Conservation (phyloP, 2,888 invertebrate genomes). For the Caenorhabditis sulstoni region DNA sequence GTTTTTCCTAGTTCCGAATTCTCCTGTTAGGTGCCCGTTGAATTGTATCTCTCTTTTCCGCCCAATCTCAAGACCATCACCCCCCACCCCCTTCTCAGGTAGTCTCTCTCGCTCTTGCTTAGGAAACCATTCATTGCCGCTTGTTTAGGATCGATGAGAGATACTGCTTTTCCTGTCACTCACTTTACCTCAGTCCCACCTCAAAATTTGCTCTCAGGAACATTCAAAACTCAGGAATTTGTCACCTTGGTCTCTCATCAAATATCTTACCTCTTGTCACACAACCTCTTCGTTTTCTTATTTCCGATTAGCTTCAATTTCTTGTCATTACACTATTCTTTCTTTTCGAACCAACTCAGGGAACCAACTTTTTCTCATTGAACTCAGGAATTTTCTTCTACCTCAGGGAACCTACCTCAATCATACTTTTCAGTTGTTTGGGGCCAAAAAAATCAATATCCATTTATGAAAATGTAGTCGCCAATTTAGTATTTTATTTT, state of each 20-base stretch:
- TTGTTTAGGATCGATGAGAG: slow-evolving; percentile 49
- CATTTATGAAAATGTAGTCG: slow-evolving; percentile 24
- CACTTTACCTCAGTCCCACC: slow-evolving; percentile 48
- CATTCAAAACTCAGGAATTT: slow-evolving; percentile 62
- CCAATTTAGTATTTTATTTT: slow-evolving; percentile 46
- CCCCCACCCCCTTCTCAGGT: neutral
- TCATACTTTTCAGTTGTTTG: slow-evolving; percentile 36
- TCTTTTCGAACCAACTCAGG: slow-evolving; percentile 45
- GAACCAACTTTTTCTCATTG: slow-evolving; percentile 47
- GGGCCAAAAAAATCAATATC: slow-evolving; percentile 38
- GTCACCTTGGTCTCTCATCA: slow-evolving; percentile 63
- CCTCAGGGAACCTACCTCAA: slow-evolving; percentile 66
- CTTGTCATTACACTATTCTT: slow-evolving; percentile 54
- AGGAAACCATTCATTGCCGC: slow-evolving; percentile 24
- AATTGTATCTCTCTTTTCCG: slow-evolving; percentile 34
- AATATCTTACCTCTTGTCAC: slow-evolving; percentile 59
- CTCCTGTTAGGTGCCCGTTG: slow-evolving; percentile 39
- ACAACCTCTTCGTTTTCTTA: slow-evolving; percentile 10
- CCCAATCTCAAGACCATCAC: too few species aligned
- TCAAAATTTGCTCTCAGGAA: slow-evolving; percentile 57
- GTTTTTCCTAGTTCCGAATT: slow-evolving; percentile 50
- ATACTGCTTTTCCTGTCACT: slow-evolving; percentile 46
- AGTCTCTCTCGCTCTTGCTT: slow-evolving; percentile 32
- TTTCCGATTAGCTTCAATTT: slow-evolving; percentile 39
- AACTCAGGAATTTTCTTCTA: slow-evolving; percentile 66